Conservation (phyloP, 2,113 vertebrate genomes). For the Crocuta crocuta region DNA sequence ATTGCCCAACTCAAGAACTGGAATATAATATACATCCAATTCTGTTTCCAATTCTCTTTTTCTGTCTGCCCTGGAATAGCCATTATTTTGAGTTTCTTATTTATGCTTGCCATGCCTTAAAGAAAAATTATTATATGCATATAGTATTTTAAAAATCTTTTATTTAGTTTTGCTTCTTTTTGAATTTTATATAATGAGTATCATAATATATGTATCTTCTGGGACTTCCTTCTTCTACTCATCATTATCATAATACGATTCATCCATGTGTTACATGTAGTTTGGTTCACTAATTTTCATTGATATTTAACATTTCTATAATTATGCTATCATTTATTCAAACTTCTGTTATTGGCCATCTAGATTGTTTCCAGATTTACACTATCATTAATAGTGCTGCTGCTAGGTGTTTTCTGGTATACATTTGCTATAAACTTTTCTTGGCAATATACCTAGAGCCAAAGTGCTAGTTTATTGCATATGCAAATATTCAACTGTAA, state of each 20-base stretch:
- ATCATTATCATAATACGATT: conserved; percentile 15
- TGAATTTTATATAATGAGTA: conserved; percentile 28
- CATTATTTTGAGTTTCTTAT: conserved; percentile 24
- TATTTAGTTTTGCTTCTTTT: conserved; percentile 15
- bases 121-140: background rate
- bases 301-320: conserved; percentile 43
- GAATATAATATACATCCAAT: background rate
- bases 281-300: conserved; percentile 35
- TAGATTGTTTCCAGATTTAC: background rate
- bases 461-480: conserved; percentile 35
- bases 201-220: background rate
- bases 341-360: background rate
- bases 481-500: conserved; percentile 29
- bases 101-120: background rate
- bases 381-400: background rate
- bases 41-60: background rate
- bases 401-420: background rate
- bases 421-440: conserved; percentile 47
- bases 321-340: conserved; percentile 6
- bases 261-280: background rate
- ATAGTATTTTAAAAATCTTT: background rate
- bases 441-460: background rate
- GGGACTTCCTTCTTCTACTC: background rate
- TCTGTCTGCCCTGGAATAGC: background rate
- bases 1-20: background rate